Conservation (phyloP, 2,113 vertebrate species). For the Microtus montanus region DNA sequence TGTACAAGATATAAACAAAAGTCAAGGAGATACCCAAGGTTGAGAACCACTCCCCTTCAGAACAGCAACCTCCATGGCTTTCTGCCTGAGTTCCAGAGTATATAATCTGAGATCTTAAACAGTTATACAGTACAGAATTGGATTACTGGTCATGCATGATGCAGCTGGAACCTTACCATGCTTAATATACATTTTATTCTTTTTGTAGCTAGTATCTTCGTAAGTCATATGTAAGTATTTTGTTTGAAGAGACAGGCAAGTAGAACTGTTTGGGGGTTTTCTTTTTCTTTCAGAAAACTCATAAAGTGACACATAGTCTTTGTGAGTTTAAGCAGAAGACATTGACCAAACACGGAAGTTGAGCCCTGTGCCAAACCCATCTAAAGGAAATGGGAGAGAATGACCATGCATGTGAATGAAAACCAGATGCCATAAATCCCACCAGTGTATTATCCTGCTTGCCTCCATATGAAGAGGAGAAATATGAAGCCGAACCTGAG, state of each 20-base stretch:
- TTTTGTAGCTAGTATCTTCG: constrained; percentile 28
- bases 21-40: not conserved
- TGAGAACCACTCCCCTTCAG: not conserved
- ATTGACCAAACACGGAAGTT: constrained; percentile 45
- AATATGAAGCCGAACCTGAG: not conserved
- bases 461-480: not conserved
- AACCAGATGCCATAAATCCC: constrained; percentile 13
- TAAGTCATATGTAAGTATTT: not conserved
- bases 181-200: not conserved
- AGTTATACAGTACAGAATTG: not conserved
- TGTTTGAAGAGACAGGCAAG: constrained; percentile 18
- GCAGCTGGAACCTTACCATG: not conserved
- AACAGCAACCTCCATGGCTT: not conserved
- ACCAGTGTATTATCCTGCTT: not conserved
- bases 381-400: not conserved
- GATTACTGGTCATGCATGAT: not conserved
- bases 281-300: constrained; percentile 60
- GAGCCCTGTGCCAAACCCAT: not conserved
- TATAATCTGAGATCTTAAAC: not conserved
- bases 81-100: not conserved
- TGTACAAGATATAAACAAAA: not conserved
- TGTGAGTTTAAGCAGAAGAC: not conserved
- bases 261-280: not conserved
- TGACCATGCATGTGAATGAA: constrained; percentile 11
- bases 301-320: constrained; percentile 24